Percentiles rank a stretch among this genome's conserved stretches.
Evolutionary conservation across 2,888 invertebrate genomes (phyloP).

Genomic region (Agonum fuliginosum): DNA sequence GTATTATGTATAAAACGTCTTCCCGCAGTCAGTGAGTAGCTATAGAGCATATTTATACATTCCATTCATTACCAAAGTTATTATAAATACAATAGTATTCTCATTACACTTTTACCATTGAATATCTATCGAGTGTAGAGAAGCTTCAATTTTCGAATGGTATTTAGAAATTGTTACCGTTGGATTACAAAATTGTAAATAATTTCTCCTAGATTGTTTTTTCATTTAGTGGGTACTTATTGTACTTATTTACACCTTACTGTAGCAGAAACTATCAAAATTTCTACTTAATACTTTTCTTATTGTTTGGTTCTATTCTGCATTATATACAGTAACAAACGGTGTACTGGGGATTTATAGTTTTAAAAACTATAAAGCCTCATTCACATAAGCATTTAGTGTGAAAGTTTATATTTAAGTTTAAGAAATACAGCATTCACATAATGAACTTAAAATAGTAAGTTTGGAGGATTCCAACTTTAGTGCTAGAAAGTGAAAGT

Average conservation of each 20-base stretch:
- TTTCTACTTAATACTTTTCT: not conserved
- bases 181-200: constrained; percentile 8
- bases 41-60: constrained; percentile 56
- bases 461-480: too few species aligned
- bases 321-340: not conserved
- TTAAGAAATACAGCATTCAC: too few species aligned
- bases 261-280: constrained; percentile 5
- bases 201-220: not conserved
- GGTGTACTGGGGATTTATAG: constrained; percentile 5
- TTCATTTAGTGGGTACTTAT: not conserved
- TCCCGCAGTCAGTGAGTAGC: constrained; percentile 53
- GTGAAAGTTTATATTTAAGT: too few species aligned
- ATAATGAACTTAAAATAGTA: too few species aligned
- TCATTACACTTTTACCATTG: constrained; percentile 38
- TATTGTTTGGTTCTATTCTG: not conserved
- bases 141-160: constrained; percentile 2
- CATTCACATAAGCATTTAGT: too few species aligned
- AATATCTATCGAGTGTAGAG: constrained; percentile 17
- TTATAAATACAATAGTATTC: constrained; percentile 52
- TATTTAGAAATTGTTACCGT: constrained; percentile 23
- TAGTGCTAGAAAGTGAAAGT: too few species aligned
- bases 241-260: constrained; percentile 30
- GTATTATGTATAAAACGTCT: constrained; percentile 53
- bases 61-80: constrained; percentile 59
- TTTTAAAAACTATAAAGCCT: too few species aligned